Percentiles rank a stretch among this genome's conserved stretches.
These are phyloP conservation scores for Patiria miniata DNA, from an alignment of 35 echinoderm and acorn worm species.

Conservation along the genomic window DNA sequence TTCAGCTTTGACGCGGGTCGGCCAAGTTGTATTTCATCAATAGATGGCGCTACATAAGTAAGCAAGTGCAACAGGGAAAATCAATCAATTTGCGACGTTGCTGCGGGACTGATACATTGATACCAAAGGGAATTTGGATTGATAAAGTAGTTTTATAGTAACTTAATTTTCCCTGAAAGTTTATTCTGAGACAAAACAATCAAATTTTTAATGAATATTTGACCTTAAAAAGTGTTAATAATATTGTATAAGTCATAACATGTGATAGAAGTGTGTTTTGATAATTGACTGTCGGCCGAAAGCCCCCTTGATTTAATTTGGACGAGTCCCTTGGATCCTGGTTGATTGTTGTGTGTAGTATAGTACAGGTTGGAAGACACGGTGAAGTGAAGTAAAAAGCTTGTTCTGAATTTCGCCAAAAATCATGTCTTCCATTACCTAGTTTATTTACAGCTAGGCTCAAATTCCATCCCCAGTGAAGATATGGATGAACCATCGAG, in stretches of 20 bases:
- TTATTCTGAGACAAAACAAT: not conserved
- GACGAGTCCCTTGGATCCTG: constrained; percentile 42
- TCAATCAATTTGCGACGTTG: not conserved
- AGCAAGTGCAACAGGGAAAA: no score
- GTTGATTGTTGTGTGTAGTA: not conserved
- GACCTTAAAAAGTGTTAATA: not conserved
- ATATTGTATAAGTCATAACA: not conserved
- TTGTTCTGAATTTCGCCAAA: not conserved
- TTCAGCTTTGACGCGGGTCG: no score
- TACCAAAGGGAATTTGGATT: not conserved
- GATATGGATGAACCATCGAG: not conserved
- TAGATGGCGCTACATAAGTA: no score
- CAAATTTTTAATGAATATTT: not conserved
- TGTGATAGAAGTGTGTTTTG: not conserved
- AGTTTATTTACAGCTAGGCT: not conserved
- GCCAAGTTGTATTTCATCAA: no score
- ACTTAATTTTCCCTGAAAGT: not conserved
- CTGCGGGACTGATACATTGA: constrained; percentile 1
- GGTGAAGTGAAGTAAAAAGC: not conserved
- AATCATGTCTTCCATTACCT: constrained; percentile 1
- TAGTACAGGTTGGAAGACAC: not conserved
- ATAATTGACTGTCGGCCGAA: not conserved
- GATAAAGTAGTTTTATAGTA: not conserved
- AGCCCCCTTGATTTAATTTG: not conserved
- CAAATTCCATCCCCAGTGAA: not conserved